phyloP scores from a whole-genome alignment of 2,888 invertebrate genomes.

The Mesoligia furuncula region DNA sequence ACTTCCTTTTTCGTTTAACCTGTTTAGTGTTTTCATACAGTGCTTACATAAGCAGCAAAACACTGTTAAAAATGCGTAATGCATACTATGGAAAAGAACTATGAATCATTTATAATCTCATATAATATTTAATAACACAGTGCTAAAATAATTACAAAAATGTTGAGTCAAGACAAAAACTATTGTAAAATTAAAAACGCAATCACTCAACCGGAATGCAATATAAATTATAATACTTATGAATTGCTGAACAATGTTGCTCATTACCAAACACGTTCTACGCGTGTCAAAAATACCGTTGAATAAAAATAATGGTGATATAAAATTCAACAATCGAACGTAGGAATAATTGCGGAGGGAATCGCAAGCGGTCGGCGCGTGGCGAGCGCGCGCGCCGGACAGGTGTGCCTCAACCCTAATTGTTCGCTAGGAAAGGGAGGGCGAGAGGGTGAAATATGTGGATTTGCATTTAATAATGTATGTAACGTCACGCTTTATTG shows the following conservation, averaged over 20 bases:
- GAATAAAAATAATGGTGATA: conserved; percentile 67
- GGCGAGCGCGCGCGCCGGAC: conserved; percentile 71
- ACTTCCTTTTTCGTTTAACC: conserved; percentile 39
- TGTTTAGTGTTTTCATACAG: conserved; percentile 33
- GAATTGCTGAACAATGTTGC: conserved; percentile 48
- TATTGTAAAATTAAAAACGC: conserved; percentile 19
- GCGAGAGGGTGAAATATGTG: conserved; percentile 62
- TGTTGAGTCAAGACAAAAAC: conserved; percentile 8
- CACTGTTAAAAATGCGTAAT: not conserved
- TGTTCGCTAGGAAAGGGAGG: conserved; percentile 64
- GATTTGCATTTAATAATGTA: conserved; percentile 63
- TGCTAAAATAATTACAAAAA: conserved; percentile 11
- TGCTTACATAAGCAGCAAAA: conserved; percentile 2
- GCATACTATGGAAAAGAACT: not conserved
- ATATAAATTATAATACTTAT: conserved; percentile 44
- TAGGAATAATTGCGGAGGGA: conserved; percentile 69
- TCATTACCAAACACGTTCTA: conserved; percentile 56
- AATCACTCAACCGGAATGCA: conserved; percentile 19
- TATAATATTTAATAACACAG: conserved; percentile 1
- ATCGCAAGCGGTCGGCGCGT: conserved; percentile 71
- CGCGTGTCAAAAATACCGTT: conserved; percentile 61
- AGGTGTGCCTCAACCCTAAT: conserved; percentile 73
- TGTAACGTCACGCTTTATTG: conserved; percentile 49
- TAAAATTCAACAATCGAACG: conserved; percentile 60
- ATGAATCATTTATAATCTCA: not conserved